Base-by-base conservation (phyloP, 2,888 invertebrate species). In the Leptopilina myrica region DNA sequence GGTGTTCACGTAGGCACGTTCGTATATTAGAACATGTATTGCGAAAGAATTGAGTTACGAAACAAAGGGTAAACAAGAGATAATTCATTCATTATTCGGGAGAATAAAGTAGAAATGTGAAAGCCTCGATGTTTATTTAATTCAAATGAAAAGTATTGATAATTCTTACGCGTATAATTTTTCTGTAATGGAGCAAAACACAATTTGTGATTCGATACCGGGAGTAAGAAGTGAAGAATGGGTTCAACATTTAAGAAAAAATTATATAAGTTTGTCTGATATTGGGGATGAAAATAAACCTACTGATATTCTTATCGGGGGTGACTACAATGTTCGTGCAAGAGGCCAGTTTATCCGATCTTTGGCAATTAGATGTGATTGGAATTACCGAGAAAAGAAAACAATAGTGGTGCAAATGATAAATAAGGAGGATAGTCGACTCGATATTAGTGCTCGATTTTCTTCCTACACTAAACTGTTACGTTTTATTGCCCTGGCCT, bases 301-400 rank as follows among this genome's bases (percentile, higher is more conserved):
- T 5, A 85, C 86, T 40, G 82, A 84, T 43, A 64, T 87, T 15
- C 77, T 85, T 7, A 85, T 87, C 8, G 87, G 86, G 11, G 26
- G 26, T 26, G 3, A 26, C 26, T 26, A 26, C 26, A 26, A 26
- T 26, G 26, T 0, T 26, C 26, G 26, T 26, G 26, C 26, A 26
- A 26, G 26, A 26, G 26, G 26, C 26, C 3, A 26, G 26, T 3
- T 26, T 26, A 26, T 26, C 26, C 26, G 26, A 26, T 26, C 26
- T 26, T 26, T 26, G 1, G 26, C 26, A 26, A 26, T 26, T 26
- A 26, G 26, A 26, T 26, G 26, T 26, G 26, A 26, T 26, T 26
- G 26, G 26, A 26, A 26, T 26, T 26, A 26, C 26, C 26, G 26
- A 26, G 3, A 26, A 26, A 26, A 26, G 26, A 26, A 26, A 26